Conservation (phyloP, 2,113 vertebrate genomes). For the Callorhinus ursinus region DNA sequence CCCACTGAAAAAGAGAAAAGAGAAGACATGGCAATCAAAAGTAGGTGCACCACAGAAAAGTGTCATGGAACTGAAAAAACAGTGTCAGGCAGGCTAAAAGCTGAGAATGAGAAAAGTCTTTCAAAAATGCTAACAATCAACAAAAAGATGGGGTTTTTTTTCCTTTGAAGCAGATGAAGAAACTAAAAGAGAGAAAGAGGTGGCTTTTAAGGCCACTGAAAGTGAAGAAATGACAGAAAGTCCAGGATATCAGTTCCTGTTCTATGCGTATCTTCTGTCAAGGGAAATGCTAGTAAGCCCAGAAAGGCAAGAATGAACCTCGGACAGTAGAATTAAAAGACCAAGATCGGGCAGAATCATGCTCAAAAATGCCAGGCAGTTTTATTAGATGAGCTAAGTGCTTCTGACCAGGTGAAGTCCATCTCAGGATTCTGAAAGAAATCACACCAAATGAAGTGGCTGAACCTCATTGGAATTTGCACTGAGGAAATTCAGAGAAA, state of each 20-base stretch:
- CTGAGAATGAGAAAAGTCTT: not conserved
- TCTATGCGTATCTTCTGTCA: not conserved
- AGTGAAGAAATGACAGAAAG: not conserved
- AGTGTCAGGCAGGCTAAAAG: not conserved
- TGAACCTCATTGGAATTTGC: not conserved
- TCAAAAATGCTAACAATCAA: conserved; percentile 20
- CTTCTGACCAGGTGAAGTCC: not conserved
- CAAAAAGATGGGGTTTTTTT: not conserved
- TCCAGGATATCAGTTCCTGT: not conserved
- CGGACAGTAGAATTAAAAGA: not conserved
- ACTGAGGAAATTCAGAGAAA: not conserved
- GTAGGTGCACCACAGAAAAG: not conserved
- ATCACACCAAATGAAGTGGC: not conserved
- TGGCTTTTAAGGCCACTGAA: not conserved
- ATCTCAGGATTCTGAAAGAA: not conserved
- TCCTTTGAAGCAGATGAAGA: not conserved
- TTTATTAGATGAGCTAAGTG: not conserved
- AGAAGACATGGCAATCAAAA: not conserved
- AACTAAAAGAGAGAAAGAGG: not conserved
- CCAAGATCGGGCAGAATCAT: not conserved
- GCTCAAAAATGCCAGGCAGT: not conserved
- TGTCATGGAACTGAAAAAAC: not conserved
- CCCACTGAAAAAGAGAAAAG: not conserved
- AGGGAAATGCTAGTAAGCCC: not conserved
- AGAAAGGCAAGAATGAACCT: not conserved